A percentile compares a stretch with the other conserved stretches of the same genome.
Conservation (phyloP, 2,888 invertebrate species). For the Eilema caniola region DNA sequence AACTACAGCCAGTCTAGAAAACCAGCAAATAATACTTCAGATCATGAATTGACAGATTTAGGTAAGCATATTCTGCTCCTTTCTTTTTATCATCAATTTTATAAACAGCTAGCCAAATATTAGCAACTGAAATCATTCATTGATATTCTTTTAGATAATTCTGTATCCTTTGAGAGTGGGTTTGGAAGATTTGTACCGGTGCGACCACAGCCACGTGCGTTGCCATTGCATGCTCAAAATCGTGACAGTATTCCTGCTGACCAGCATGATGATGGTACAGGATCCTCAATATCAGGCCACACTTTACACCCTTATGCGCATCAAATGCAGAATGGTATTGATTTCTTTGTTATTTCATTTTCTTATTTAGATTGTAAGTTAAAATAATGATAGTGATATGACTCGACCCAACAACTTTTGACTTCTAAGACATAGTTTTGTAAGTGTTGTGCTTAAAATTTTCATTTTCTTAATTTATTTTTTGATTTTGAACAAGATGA, state of each 20-base stretch:
- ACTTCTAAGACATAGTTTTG: too few species aligned
- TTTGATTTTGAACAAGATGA: too few species aligned
- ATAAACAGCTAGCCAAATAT: conserved; percentile 17
- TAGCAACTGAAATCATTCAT: conserved; percentile 21
- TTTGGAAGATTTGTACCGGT: conserved; percentile 85
- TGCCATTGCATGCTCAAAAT: conserved; percentile 80
- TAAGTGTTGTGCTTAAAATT: background rate
- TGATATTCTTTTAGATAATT: conserved; percentile 72
- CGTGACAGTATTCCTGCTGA: conserved; percentile 74
- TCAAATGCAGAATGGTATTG: conserved; percentile 82
- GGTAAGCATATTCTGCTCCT: conserved; percentile 72
- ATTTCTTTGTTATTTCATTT: conserved; percentile 10
- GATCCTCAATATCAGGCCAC: conserved; percentile 72
- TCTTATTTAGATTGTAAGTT: background rate
- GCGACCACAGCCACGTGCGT: conserved; percentile 80
- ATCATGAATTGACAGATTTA: conserved; percentile 82
- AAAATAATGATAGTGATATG: background rate
- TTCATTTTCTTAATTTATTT: background rate
- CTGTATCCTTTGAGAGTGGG: conserved; percentile 80
- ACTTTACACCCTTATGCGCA: conserved; percentile 79
- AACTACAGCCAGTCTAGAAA: conserved; percentile 83
- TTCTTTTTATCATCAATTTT: conserved; percentile 19
- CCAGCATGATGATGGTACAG: conserved; percentile 75
- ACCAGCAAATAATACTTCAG: conserved; percentile 81
- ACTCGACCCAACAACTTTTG: background rate